Conservation (phyloP, 2,113 vertebrate species). For the Podarcis cretensis region DNA sequence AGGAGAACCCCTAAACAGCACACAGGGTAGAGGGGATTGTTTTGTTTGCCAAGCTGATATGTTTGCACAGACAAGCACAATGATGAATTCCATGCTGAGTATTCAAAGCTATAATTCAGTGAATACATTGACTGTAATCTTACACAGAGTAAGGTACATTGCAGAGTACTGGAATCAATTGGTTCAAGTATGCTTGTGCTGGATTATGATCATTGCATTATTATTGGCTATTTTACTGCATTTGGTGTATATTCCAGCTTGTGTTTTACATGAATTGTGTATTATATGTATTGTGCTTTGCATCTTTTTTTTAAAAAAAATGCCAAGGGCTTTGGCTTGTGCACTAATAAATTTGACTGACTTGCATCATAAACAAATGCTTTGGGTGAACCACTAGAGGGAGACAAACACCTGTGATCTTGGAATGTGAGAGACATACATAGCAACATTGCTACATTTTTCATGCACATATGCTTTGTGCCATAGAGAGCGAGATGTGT, state of each 20-base stretch:
- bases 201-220: neutral
- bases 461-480: neutral
- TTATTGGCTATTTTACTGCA: neutral
- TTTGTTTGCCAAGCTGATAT: no score
- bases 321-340: neutral
- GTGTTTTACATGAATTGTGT: neutral
- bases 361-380: neutral
- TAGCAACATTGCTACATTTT: slow-evolving; percentile 1
- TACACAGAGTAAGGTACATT: neutral
- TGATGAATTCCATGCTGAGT: no score
- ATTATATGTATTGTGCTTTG: neutral
- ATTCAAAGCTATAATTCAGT: neutral
- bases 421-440: neutral
- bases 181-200: neutral
- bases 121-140: neutral
- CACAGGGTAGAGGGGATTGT: no score
- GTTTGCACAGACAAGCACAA: no score
- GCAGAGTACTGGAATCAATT: neutral
- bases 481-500: neutral
- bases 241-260: neutral
- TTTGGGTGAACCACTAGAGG: slow-evolving; percentile 25
- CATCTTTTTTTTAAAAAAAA: neutral
- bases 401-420: slow-evolving; percentile 27
- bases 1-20: no score
- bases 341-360: neutral